Conservation (phyloP, 2,888 invertebrate species). For the Pyrochroa serraticornis region DNA sequence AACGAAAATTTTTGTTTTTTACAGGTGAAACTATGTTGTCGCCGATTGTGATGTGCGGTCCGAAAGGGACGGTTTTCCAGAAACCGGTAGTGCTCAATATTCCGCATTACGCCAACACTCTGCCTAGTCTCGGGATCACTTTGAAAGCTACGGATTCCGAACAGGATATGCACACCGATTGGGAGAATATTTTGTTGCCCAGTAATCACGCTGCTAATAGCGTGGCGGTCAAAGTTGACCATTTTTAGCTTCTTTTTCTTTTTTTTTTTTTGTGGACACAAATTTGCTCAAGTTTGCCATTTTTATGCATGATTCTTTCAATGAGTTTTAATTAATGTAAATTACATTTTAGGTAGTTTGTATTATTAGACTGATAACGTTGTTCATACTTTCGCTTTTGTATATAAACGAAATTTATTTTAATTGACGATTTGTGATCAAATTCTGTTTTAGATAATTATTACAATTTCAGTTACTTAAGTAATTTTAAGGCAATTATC, state of each 20-base stretch:
- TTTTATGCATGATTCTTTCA: constrained; percentile 2
- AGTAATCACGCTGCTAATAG: constrained; percentile 84
- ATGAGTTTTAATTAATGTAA: constrained; percentile 3
- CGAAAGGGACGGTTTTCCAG: constrained; percentile 87
- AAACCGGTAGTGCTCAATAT: constrained; percentile 89
- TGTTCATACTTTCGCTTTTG: constrained; percentile 19
- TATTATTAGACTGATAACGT: constrained; percentile 22
- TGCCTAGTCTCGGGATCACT: constrained; percentile 76
- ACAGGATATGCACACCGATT: constrained; percentile 82
- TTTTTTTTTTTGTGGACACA: too few relatives aligned
- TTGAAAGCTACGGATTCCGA: constrained; percentile 82
- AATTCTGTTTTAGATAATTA: too few relatives aligned
- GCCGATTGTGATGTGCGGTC: constrained; percentile 96
- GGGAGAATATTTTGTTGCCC: constrained; percentile 85
- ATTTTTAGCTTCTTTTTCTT: constrained; percentile 69
- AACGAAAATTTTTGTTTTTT: constrained; percentile 36
- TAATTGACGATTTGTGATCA: too few relatives aligned
- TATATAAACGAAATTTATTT: constrained; percentile 18
- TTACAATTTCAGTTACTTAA: too few relatives aligned
- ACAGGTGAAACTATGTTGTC: constrained; percentile 93
- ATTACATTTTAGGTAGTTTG: constrained; percentile 9
- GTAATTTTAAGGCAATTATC: too few relatives aligned
- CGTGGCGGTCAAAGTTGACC: constrained; percentile 90
- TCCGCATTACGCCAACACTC: constrained; percentile 84
- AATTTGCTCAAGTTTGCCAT: constrained; percentile 30